Percentiles rank a stretch among this genome's conserved stretches.
Evolutionary conservation across 2,113 vertebrate species (phyloP).

Genomic region (Dolichotis patagonum): DNA sequence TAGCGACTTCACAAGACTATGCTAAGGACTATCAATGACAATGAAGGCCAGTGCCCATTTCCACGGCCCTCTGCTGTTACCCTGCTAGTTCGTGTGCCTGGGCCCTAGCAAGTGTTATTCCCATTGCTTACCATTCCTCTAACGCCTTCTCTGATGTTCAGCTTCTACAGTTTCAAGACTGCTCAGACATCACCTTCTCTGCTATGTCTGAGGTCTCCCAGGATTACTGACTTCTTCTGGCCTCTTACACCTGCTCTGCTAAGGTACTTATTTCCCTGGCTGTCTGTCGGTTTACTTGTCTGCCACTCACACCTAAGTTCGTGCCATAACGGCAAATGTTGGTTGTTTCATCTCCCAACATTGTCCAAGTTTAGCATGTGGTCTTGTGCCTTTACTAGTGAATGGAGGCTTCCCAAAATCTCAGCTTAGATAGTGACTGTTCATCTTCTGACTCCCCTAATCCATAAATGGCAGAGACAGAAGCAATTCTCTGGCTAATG

Average conservation of each 20-base stretch:
- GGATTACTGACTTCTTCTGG: not conserved
- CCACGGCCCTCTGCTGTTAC: accelerated
- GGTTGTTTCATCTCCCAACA: not conserved
- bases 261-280: not conserved
- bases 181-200: not conserved
- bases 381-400: not conserved
- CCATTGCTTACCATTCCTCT: not conserved
- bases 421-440: not conserved
- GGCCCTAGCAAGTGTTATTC: no score
- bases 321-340: not conserved
- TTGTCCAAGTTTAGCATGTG: not conserved
- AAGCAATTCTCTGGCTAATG: no score
- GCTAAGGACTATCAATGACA: not conserved
- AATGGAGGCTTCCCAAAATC: not conserved
- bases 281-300: not conserved
- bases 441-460: not conserved
- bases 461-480: not conserved
- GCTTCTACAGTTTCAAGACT: not conserved
- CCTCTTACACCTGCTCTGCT: not conserved
- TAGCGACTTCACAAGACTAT: accelerated
- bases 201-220: not conserved
- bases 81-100: not conserved
- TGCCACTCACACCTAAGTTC: not conserved
- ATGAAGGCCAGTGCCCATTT: not conserved
- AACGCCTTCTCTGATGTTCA: not conserved